Evolutionary conservation across 2,113 vertebrate species (phyloP), one percentile per base, ranked within the genome.

Genomic region (Eonycteris spelaea): DNA sequence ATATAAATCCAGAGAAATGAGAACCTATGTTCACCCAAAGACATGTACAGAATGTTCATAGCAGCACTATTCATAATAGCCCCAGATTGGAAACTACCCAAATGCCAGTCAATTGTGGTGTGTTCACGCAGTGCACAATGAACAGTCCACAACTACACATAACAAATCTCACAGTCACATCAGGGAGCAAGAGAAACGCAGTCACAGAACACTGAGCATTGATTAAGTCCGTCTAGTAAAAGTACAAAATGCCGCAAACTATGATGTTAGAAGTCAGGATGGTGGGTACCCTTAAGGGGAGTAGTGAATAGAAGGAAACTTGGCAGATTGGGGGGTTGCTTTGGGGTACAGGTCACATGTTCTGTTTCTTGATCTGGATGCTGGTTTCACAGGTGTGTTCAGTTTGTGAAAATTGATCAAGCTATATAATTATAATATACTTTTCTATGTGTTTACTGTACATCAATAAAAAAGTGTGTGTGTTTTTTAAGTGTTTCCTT

Each of bases 1-100:
- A 63, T 91, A 77, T 48, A 93, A 91, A 78, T 86, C 88, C 80
- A 48, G 55, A 92, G 92, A 87, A 94, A 53, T 78, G 24, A 65
- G 45, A 35, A 71, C 26, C 61, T 38, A 0, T 92, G 80, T 95
- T 88, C 45, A 88, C 30, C 79, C 75, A 94, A 90, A 94, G 75
- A 89, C 55, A 80, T 33, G 33, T 94, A 59, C 48, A 84, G 70
- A 91, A 53, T 94, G 61, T 96, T 90, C 74, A 30, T 11, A 88
- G 65, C 59, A 80, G 9, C 12, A 74, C n/a, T 48, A 38, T 87
- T 87, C 85, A 48, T 89, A 94, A 77, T 33, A 78, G 45, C 67
- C 43, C 68, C 86, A 86, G 89, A 86, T 26, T 82, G 74, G 79
- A 86, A 96, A 86, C 43, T 51, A 59, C 48, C 67, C 40, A 88